phyloP scores from a whole-genome alignment of 2,113 vertebrate species.

The Serinus canaria region DNA sequence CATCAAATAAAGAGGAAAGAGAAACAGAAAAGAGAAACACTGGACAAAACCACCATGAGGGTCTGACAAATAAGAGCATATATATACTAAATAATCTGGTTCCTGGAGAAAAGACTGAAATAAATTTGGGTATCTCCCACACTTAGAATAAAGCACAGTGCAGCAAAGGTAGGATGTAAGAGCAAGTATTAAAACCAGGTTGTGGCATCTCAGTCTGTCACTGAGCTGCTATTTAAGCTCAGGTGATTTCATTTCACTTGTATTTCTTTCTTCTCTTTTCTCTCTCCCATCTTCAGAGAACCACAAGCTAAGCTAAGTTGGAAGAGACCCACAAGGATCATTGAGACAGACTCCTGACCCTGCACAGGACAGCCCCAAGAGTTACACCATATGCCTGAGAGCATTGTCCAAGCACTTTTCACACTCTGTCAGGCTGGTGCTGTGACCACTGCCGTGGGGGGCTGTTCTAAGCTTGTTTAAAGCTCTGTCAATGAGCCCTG shows the following conservation, averaged over 20 bases:
- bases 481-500: neutral
- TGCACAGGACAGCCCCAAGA: neutral
- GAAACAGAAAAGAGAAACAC: neutral
- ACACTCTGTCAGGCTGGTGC: neutral
- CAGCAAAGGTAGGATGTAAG: neutral
- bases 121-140: neutral
- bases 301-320: neutral
- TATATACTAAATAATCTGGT: neutral
- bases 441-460: neutral
- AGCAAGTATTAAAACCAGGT: neutral
- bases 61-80: neutral
- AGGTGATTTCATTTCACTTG: neutral
- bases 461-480: neutral
- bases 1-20: neutral
- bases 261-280: neutral
- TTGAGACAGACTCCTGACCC: accelerated
- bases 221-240: neutral
- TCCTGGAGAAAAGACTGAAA: neutral
- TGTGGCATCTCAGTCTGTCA: neutral
- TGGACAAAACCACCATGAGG: neutral
- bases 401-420: accelerated
- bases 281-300: neutral
- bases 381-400: too few species aligned
- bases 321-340: neutral
- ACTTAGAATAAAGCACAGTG: neutral